Evolutionary conservation across 2,113 vertebrate species (phyloP), one percentile per base, ranked within the genome.

Genomic region (Macrotus californicus): DNA sequence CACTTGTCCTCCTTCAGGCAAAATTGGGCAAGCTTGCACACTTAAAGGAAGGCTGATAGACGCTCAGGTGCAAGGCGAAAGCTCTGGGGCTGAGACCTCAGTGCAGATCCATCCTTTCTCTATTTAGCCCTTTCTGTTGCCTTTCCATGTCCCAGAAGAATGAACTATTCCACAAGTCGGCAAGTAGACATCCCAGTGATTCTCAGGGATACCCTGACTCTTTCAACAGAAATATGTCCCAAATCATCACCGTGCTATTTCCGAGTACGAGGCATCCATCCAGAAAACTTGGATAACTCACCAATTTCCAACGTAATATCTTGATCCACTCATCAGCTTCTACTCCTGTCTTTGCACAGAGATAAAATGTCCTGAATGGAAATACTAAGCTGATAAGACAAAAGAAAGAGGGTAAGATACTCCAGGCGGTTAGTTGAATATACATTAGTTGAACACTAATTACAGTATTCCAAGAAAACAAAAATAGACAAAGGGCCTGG

Each of bases 291-390:
- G 10, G 7, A 5, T n/a, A 77, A 95, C 99, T 99, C 97, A 99
- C 99, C 98, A 99, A 85, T 92, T 99, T 99, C 99, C 99, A 99
- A 46, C 98, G 98, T 83, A 99, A 92, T 92, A 99, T 99, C 97
- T 99, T 99, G 95, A 99, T 99, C 99, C 99, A 99, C 94, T 99
- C 99, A 0, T 99, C 99, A 8, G 99, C 99, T 97, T 99, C 99
- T 93, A 99, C 98, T 6, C 99, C 99, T 0, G 99, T 99, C 98
- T 99, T 99, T 12, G 99, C 99, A 16, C 99, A 99, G 50, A 99
- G 96, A 96, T 99, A 99, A 97, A 99, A 99, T 0, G 99, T 99
- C 93, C 99, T 98, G 93, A 99, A 98, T 4, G 99, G 99, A 98
- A 99, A 99, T 96, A 99, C 99, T 95, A 99, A 96, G 96, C 99